A percentile compares a stretch with the other conserved stretches of the same genome.
These are phyloP conservation scores for Toxotes chatareus DNA, from an alignment of 2,113 vertebrate genomes.

Conservation along the genomic window DNA sequence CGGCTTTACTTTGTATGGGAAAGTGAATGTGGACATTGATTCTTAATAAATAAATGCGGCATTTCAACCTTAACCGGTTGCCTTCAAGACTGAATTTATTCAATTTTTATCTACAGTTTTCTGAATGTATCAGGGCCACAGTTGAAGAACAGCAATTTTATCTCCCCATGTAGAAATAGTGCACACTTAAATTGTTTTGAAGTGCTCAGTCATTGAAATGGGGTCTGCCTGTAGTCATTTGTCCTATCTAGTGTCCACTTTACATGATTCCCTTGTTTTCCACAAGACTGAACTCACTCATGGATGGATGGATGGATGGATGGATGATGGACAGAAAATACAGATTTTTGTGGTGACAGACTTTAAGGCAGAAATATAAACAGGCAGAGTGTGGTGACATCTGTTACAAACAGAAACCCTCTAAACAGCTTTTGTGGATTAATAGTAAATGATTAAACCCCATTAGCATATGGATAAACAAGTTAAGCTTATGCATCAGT, in stretches of 20 bases:
- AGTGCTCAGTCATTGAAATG: slow-evolving; percentile 24
- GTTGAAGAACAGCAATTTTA: slow-evolving; percentile 23
- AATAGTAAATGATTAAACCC: slow-evolving; percentile 69
- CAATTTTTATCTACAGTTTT: slow-evolving; percentile 19
- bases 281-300: slow-evolving; percentile 7
- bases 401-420: slow-evolving; percentile 63
- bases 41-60: slow-evolving; percentile 29
- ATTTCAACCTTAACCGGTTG: slow-evolving; percentile 21
- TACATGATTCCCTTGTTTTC: slow-evolving; percentile 37
- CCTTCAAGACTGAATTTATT: slow-evolving; percentile 43
- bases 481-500: slow-evolving; percentile 51
- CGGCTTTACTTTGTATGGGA: slow-evolving; percentile 22
- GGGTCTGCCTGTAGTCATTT: slow-evolving; percentile 21
- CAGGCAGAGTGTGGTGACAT: slow-evolving; percentile 44
- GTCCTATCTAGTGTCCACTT: slow-evolving; percentile 27
- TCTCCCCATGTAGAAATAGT: slow-evolving; percentile 29
- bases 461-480: slow-evolving; percentile 76
- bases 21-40: slow-evolving; percentile 32
- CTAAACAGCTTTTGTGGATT: slow-evolving; percentile 73
- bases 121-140: slow-evolving; percentile 4
- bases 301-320: slow-evolving; percentile 6
- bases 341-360: slow-evolving; percentile 16
- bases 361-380: slow-evolving; percentile 36
- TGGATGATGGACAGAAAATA: background rate
- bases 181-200: slow-evolving; percentile 24